Conservation (phyloP, 2,888 invertebrate genomes). For the Drosophila demipolita region DNA sequence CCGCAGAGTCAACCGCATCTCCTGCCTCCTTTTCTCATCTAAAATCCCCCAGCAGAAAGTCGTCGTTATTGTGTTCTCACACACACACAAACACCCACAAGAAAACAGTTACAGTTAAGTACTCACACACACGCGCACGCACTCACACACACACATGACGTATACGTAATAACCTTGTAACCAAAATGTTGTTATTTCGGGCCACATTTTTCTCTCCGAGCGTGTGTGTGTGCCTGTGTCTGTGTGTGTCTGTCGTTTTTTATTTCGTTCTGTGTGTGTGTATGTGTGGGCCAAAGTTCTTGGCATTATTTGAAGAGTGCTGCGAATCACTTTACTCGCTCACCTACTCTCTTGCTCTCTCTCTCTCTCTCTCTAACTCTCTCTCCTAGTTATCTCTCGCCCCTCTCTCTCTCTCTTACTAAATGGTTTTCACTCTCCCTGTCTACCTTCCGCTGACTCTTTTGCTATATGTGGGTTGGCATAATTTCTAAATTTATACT, state of each 20-base stretch:
- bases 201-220: conserved; percentile 55
- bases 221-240: conserved; percentile 30
- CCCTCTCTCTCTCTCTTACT: conserved; percentile 2
- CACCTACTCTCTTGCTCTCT: conserved; percentile 56
- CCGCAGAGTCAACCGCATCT: conserved; percentile 34
- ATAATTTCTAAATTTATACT: conserved; percentile 71
- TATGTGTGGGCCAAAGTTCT: conserved; percentile 61
- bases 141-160: conserved; percentile 63
- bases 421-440: conserved; percentile 13
- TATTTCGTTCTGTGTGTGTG: conserved; percentile 35
- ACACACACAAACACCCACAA: conserved; percentile 32
- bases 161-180: conserved; percentile 81
- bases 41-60: conserved; percentile 38
- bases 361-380: conserved; percentile 4
- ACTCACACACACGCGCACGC: conserved; percentile 30
- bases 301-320: conserved; percentile 74
- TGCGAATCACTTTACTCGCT: conserved; percentile 54
- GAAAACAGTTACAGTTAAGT: conserved; percentile 38
- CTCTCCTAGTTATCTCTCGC: neutral
- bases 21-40: conserved; percentile 32
- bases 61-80: conserved; percentile 62
- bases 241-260: conserved; percentile 30
- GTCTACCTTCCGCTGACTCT: conserved; percentile 7
- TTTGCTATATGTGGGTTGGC: conserved; percentile 56
- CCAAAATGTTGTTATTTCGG: conserved; percentile 80